phyloP scores from a whole-genome alignment of 2,113 vertebrate genomes.

The Trachemys scripta region DNA sequence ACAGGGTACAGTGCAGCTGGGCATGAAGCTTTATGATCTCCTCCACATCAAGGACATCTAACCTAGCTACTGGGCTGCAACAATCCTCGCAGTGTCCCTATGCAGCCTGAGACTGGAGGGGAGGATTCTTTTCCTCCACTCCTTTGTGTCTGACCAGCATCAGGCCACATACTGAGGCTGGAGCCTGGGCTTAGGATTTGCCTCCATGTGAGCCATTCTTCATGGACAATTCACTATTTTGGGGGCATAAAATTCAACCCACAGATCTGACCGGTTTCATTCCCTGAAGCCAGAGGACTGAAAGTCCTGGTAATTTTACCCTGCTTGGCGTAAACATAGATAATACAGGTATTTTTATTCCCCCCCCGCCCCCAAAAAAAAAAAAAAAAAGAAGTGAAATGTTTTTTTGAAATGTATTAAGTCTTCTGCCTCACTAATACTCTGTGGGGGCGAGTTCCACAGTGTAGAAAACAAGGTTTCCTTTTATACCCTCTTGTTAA shows the following conservation, averaged over 20 bases:
- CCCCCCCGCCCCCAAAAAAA: neutral
- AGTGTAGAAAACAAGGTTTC: neutral
- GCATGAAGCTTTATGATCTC: neutral
- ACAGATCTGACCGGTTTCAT: neutral
- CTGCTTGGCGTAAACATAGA: neutral
- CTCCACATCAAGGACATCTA: neutral
- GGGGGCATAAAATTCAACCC: neutral
- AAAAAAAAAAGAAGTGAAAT: neutral
- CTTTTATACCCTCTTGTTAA: neutral
- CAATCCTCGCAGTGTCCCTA: neutral
- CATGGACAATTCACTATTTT: neutral
- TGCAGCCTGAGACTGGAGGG: neutral
- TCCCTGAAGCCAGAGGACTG: neutral
- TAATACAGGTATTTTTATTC: neutral
- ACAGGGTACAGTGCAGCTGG: neutral
- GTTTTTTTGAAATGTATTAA: neutral
- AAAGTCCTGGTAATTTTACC: neutral
- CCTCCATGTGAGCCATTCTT: neutral
- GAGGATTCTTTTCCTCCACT: neutral
- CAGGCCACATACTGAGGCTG: neutral
- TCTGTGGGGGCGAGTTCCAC: neutral
- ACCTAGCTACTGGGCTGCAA: neutral
- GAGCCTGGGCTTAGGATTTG: neutral
- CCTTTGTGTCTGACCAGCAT: neutral
- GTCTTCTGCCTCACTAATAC: neutral